These are phyloP conservation scores for Copsychus sechellarum DNA, from an alignment of 2,113 vertebrate genomes.

Conservation along the genomic window DNA sequence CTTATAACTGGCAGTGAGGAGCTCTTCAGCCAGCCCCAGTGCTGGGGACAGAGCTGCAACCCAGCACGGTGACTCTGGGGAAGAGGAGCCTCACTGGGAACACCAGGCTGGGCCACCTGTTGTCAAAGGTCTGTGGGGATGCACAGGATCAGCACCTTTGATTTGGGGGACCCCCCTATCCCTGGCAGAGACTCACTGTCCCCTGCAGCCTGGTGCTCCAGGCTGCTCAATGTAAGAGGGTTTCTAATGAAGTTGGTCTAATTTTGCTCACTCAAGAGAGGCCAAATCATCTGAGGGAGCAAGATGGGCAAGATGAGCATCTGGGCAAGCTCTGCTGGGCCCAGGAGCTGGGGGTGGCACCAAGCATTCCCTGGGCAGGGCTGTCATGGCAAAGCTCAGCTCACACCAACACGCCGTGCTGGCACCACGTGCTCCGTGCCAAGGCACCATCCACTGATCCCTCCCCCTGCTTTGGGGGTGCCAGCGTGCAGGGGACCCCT, in stretches of 20 bases:
- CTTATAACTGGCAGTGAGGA: rapidly evolving
- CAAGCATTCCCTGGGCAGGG: background rate
- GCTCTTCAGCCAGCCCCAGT: background rate
- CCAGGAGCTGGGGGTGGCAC: background rate
- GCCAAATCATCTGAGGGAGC: background rate
- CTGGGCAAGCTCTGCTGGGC: background rate
- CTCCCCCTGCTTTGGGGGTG: rapidly evolving
- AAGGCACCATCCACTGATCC: rapidly evolving
- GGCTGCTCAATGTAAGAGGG: background rate
- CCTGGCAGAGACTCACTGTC: rapidly evolving
- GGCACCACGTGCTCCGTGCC: rapidly evolving
- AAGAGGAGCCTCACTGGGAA: background rate
- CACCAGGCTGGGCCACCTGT: background rate
- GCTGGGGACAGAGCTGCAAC: background rate
- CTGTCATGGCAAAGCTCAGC: rapidly evolving
- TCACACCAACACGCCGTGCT: rapidly evolving
- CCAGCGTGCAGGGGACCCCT: rapidly evolving
- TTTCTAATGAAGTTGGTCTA: background rate
- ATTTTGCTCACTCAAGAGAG: background rate
- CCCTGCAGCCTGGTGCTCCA: background rate
- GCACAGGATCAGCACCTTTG: background rate
- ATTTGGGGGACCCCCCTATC: rapidly evolving
- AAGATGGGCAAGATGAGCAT: too few relatives aligned
- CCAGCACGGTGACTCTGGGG: background rate
- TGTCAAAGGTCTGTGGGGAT: background rate